Conservation (phyloP, 2,797 vertebrate species). For the Eutrigla gurnardus region DNA sequence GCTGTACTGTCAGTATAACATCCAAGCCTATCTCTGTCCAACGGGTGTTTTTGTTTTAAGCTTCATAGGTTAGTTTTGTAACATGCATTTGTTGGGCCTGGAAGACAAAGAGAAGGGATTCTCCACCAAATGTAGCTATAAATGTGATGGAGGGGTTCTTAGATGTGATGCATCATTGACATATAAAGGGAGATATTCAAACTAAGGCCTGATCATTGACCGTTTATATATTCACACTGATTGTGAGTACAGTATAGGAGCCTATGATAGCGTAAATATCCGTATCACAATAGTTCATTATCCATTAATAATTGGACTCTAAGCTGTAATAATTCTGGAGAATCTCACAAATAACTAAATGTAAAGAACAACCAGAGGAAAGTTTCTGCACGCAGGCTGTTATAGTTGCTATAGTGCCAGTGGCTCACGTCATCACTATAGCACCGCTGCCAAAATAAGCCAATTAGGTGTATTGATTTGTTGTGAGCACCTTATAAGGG, state of each 20-base stretch:
- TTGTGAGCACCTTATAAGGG: conserved; percentile 44
- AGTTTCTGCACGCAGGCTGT: neutral
- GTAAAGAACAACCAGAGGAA: neutral
- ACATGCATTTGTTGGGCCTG: neutral
- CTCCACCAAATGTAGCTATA: neutral
- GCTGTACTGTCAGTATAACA: conserved; percentile 24
- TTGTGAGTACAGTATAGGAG: neutral
- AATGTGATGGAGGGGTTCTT: neutral
- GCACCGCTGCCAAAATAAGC: conserved; percentile 53
- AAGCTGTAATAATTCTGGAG: neutral
- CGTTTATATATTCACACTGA: neutral
- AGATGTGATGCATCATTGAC: neutral
- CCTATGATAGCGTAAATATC: neutral
- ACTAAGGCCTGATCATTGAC: neutral
- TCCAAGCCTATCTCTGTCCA: neutral
- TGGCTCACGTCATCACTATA: conserved; percentile 14
- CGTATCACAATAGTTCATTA: neutral
- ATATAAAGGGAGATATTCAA: neutral
- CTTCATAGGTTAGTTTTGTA: neutral
- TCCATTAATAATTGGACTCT: neutral
- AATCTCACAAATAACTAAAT: neutral
- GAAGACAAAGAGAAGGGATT: neutral
- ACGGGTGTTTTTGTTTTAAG: neutral
- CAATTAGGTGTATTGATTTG: conserved; percentile 59
- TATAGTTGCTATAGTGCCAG: neutral